Conservation (phyloP, 92 coral and sea anemone genomes). For the Heteractis magnifica region DNA sequence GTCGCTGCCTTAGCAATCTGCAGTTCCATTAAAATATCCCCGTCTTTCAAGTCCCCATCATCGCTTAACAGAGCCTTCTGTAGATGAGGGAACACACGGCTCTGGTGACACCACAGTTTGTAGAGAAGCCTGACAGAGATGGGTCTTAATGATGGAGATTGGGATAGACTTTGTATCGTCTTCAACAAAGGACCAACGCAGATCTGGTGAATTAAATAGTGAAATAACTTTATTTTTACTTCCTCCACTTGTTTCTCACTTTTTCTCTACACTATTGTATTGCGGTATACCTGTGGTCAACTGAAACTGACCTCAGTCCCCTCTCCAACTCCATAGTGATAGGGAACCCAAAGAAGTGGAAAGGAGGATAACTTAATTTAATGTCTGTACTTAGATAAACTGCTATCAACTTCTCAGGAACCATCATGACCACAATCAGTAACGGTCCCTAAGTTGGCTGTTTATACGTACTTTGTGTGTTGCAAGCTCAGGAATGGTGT, state of each 20-base stretch:
- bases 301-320: too few relatives aligned
- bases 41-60: constrained; percentile 47
- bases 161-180: constrained; percentile 71
- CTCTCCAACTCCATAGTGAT: too few relatives aligned
- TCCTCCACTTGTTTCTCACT: too few relatives aligned
- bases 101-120: constrained; percentile 80
- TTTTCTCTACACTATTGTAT: too few relatives aligned
- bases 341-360: too few relatives aligned
- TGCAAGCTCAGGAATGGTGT: constrained; percentile 82
- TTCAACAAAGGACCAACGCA: constrained; percentile 76
- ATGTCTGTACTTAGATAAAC: too few relatives aligned
- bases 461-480: constrained; percentile 72
- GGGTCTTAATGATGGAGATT: constrained; percentile 63
- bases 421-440: too few relatives aligned
- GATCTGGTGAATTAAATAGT: constrained; percentile 37
- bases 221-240: too few relatives aligned
- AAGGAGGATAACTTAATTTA: too few relatives aligned
- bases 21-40: constrained; percentile 57
- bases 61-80: constrained; percentile 62
- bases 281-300: too few relatives aligned
- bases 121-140: constrained; percentile 73
- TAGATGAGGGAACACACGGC: constrained; percentile 85
- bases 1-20: constrained; percentile 87
- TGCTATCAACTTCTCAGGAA: too few relatives aligned
- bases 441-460: too few relatives aligned